These are phyloP conservation scores for Cervus canadensis DNA, from an alignment of 2,113 vertebrate species.

Conservation along the genomic window DNA sequence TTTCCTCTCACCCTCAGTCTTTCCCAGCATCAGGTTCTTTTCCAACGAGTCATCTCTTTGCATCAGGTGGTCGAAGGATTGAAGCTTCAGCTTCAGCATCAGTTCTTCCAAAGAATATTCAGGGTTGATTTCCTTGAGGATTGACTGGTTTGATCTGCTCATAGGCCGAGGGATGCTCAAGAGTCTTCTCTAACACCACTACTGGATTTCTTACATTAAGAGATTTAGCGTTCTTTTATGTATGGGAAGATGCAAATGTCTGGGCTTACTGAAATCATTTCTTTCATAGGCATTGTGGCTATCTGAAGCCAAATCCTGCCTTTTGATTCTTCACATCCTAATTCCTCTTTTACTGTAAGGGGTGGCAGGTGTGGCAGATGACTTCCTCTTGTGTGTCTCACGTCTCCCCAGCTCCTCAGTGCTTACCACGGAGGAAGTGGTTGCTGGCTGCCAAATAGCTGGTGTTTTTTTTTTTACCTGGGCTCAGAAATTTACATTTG, in stretches of 20 bases:
- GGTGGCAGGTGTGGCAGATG: not conserved
- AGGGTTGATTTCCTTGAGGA: not conserved
- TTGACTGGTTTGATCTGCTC: not conserved
- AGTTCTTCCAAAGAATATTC: not conserved
- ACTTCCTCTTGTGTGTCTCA: not conserved
- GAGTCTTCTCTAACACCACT: not conserved
- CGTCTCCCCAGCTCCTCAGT: not conserved
- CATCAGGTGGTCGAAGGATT: not conserved
- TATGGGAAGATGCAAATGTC: not conserved
- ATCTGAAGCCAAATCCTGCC: not conserved
- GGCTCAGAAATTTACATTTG: not conserved
- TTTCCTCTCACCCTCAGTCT: not conserved
- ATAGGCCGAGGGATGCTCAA: not conserved
- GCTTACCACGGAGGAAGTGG: not conserved
- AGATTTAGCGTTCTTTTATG: not conserved
- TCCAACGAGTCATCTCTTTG: not conserved
- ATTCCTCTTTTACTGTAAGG: not conserved
- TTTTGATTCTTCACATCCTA: not conserved
- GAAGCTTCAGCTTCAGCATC: not conserved
- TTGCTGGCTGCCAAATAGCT: not conserved
- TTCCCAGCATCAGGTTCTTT: not conserved
- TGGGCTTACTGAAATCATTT: not conserved
- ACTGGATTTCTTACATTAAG: not conserved
- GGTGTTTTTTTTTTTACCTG: not conserved
- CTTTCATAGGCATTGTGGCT: not conserved